Evolutionary conservation across 2,888 invertebrate genomes (phyloP).

Genomic region (Parnassius mnemosyne): DNA sequence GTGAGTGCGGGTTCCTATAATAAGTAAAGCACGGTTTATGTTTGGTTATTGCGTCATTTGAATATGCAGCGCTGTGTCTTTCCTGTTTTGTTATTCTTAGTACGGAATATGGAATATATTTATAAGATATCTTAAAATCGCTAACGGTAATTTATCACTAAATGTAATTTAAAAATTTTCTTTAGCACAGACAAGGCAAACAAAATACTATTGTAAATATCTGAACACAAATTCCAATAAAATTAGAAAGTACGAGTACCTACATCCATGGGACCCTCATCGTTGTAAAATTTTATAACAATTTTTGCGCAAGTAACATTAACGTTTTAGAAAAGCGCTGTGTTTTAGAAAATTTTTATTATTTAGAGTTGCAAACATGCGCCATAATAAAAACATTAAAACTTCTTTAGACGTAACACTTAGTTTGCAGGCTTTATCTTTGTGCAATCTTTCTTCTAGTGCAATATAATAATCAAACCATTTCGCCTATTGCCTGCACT

Average conservation of each 20-base stretch:
- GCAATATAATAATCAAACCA: conserved; percentile 24
- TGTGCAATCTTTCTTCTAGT: conserved; percentile 18
- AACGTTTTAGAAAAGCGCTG: not conserved
- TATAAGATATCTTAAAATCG: too few relatives aligned
- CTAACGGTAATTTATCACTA: too few relatives aligned
- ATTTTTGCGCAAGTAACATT: conserved; percentile 13
- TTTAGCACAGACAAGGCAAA: too few relatives aligned
- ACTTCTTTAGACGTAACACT: conserved; percentile 13
- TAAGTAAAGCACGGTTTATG: too few relatives aligned
- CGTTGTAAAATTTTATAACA: not conserved
- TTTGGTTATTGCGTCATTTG: too few relatives aligned
- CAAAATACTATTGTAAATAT: too few relatives aligned
- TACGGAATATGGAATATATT: too few relatives aligned
- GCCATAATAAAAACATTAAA: conserved; percentile 25
- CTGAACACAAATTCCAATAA: not conserved
- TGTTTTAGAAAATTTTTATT: too few relatives aligned
- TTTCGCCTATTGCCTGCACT: conserved; percentile 5
- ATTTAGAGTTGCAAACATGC: not conserved
- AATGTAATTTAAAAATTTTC: too few relatives aligned
- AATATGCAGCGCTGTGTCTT: too few relatives aligned
- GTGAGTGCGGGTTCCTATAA: too few relatives aligned
- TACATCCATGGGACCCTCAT: not conserved
- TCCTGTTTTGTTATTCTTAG: too few relatives aligned
- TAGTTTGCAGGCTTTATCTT: conserved; percentile 16
- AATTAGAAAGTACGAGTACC: not conserved